Conservation (phyloP, 2,113 vertebrate genomes). For the Gadus chalcogrammus region DNA sequence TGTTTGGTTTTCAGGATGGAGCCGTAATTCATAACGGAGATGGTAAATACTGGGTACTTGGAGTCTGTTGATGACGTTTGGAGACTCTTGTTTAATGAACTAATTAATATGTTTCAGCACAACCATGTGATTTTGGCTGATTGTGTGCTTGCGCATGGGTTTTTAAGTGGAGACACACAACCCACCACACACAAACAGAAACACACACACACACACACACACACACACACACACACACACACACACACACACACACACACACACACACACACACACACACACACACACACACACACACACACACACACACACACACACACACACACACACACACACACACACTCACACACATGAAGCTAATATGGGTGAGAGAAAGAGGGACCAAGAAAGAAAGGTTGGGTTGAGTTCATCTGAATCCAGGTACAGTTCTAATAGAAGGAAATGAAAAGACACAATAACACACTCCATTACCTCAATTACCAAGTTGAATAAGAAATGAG, state of each 20-base stretch:
- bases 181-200: conserved; percentile 8
- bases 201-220: too few species aligned
- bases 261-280: conserved; percentile 17
- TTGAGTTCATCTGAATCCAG: background rate
- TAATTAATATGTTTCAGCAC: conserved; percentile 52
- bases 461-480: conserved; percentile 54
- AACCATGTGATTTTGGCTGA: conserved; percentile 12
- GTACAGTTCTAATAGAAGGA: conserved; percentile 18
- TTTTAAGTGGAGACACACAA: background rate
- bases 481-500: conserved; percentile 40
- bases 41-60: conserved; percentile 26
- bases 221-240: background rate
- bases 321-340: too few species aligned
- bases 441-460: conserved; percentile 32
- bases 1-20: conserved; percentile 46
- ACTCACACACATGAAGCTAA: background rate
- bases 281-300: background rate
- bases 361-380: conserved; percentile 1
- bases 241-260: background rate
- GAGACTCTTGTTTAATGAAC: conserved; percentile 35
- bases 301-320: conserved; percentile 11
- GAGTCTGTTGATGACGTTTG: conserved; percentile 45
- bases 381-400: conserved; percentile 9
- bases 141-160: conserved; percentile 5
- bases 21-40: conserved; percentile 43